Evolutionary conservation across 2,888 invertebrate genomes (phyloP).

Genomic region (Lochmaea crataegi): DNA sequence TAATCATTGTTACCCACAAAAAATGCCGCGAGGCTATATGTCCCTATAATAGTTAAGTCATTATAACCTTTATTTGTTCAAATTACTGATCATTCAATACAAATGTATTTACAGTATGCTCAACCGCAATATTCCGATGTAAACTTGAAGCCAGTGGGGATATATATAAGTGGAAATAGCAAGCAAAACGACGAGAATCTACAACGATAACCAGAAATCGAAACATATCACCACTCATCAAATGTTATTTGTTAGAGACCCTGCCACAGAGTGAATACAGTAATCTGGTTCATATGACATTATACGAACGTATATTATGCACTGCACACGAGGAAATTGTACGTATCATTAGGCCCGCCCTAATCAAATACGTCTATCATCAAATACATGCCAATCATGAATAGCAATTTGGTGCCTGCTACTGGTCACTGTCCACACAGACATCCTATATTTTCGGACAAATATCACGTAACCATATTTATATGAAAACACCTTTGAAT

Average conservation of each 20-base stretch:
- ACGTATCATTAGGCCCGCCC: conserved; percentile 64
- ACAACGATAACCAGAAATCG: conserved; percentile 62
- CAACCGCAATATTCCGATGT: no score
- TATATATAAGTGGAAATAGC: conserved; percentile 11
- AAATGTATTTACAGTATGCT: no score
- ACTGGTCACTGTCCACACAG: conserved; percentile 43
- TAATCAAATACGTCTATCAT: conserved; percentile 65
- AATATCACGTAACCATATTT: conserved; percentile 34
- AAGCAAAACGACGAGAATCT: conserved; percentile 57
- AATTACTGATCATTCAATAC: no score
- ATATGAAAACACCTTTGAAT: no score
- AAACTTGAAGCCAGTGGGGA: no score
- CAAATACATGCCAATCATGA: conserved; percentile 64
- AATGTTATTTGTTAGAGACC: conserved; percentile 62
- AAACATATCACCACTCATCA: conserved; percentile 63
- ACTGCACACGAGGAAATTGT: conserved; percentile 63
- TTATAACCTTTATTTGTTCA: no score
- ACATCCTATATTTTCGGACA: conserved; percentile 41
- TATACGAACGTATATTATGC: conserved; percentile 60
- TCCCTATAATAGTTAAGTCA: no score
- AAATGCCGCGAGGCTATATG: no score
- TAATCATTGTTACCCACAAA: no score
- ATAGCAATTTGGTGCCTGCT: conserved; percentile 55
- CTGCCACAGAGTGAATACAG: conserved; percentile 61
- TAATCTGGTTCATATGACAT: conserved; percentile 63